These are phyloP conservation scores for Aurelia sp. DNA, from an alignment of 30 jellyfish, hydroid and myxozoan species.

Conservation along the genomic window DNA sequence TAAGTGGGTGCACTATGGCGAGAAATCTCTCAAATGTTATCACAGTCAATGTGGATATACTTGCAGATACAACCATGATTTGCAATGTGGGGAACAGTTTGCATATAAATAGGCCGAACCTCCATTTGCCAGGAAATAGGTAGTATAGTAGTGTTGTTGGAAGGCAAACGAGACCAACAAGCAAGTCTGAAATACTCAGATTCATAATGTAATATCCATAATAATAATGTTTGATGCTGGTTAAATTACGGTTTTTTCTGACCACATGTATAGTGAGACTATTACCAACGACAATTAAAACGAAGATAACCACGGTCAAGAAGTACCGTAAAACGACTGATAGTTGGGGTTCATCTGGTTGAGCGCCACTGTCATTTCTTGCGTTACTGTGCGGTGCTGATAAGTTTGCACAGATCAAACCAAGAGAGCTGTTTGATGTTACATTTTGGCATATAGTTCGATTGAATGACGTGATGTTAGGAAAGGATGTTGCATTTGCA, in stretches of 20 bases:
- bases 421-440: no score
- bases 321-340: slow-evolving; percentile 52
- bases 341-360: slow-evolving; percentile 28
- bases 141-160: slow-evolving; percentile 68
- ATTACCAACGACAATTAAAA: slow-evolving; percentile 66
- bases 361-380: not conserved
- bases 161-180: slow-evolving; percentile 75
- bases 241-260: slow-evolving; percentile 48
- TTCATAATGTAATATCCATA: slow-evolving; percentile 78
- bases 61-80: slow-evolving; percentile 75
- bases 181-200: slow-evolving; percentile 72
- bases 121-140: slow-evolving; percentile 52
- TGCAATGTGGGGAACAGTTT: slow-evolving; percentile 78
- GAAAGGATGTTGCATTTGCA: no score
- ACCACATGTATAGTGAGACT: slow-evolving; percentile 71
- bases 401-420: no score
- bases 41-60: slow-evolving; percentile 72
- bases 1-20: slow-evolving; percentile 78
- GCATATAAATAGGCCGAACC: slow-evolving; percentile 65
- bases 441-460: no score
- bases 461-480: no score
- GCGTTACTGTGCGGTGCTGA: not conserved
- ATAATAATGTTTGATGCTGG: slow-evolving; percentile 69
- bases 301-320: slow-evolving; percentile 61
- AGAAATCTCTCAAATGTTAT: slow-evolving; percentile 72